These are phyloP conservation scores for Balaenoptera acutorostrata DNA, from an alignment of 2,113 vertebrate genomes.

Conservation along the genomic window DNA sequence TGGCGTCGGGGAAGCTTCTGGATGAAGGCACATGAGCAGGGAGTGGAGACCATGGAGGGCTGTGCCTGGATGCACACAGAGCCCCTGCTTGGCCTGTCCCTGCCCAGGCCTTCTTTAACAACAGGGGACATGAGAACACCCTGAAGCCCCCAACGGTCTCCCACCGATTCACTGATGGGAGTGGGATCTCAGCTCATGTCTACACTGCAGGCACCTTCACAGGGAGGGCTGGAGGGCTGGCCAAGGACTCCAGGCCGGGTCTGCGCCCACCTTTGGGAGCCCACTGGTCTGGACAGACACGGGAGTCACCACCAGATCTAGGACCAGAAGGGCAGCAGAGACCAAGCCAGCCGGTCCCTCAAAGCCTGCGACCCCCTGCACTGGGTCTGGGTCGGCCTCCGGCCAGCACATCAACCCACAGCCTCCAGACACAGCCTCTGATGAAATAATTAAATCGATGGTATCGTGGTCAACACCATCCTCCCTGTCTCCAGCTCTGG, in stretches of 20 bases:
- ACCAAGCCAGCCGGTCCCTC: background rate
- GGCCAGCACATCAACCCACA: background rate
- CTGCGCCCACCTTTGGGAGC: background rate
- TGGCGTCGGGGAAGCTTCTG: background rate
- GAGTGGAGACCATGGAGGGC: background rate
- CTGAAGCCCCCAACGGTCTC: background rate
- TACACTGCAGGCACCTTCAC: background rate
- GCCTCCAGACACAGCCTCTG: constrained; percentile 17
- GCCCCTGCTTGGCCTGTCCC: background rate
- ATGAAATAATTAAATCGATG: constrained; percentile 17
- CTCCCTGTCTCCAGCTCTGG: background rate
- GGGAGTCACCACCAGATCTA: background rate
- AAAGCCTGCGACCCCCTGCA: background rate
- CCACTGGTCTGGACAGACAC: background rate
- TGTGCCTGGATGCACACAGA: background rate
- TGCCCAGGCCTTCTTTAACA: background rate
- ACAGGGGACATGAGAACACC: background rate
- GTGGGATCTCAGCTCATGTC: background rate
- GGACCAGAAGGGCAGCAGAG: background rate
- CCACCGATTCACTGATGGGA: background rate
- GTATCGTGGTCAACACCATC: background rate
- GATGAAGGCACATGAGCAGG: background rate
- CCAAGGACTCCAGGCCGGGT: background rate
- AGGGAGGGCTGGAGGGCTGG: background rate
- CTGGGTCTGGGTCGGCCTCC: background rate